Percentiles rank a stretch among this genome's conserved stretches.
These are phyloP conservation scores for Kryptolebias marmoratus DNA, from an alignment of 2,113 vertebrate species.

Conservation along the genomic window DNA sequence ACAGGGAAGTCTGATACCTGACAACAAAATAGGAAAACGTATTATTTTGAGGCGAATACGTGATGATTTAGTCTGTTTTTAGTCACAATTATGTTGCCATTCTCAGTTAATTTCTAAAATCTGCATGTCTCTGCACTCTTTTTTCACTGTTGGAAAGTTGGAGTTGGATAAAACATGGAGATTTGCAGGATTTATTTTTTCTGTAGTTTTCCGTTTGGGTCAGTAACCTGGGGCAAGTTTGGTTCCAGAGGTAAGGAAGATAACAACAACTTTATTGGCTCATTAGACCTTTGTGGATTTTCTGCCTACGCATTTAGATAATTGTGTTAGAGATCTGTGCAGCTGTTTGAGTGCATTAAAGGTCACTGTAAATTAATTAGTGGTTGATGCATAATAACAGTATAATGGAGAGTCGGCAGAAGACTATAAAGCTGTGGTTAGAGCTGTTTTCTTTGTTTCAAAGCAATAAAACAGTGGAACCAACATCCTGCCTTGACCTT, in stretches of 20 bases:
- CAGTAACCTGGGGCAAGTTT: too few relatives aligned
- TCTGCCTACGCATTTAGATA: background rate
- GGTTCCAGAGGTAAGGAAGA: slow-evolving; percentile 7
- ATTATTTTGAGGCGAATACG: too few relatives aligned
- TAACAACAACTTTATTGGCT: slow-evolving; percentile 1
- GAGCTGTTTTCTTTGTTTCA: background rate
- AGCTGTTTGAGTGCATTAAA: background rate
- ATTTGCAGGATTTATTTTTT: too few relatives aligned
- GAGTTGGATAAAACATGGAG: too few relatives aligned
- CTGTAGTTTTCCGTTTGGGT: too few relatives aligned
- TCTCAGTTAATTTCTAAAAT: too few relatives aligned
- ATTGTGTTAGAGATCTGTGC: background rate
- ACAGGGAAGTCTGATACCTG: slow-evolving; percentile 89
- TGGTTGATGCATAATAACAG: background rate
- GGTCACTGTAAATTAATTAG: slow-evolving; percentile 6
- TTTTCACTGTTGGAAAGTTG: too few relatives aligned
- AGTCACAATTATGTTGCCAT: too few relatives aligned
- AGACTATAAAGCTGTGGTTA: background rate
- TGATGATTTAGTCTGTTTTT: background rate
- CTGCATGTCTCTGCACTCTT: too few relatives aligned
- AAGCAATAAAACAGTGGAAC: background rate
- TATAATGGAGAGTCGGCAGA: background rate
- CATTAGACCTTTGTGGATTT: background rate
- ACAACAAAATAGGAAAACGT: slow-evolving; percentile 5
- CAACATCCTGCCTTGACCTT: too few relatives aligned